Evolutionary conservation across 2,113 vertebrate genomes (phyloP), one percentile per base, ranked within the genome.

Genomic region (Rhinichthys klamathensis): DNA sequence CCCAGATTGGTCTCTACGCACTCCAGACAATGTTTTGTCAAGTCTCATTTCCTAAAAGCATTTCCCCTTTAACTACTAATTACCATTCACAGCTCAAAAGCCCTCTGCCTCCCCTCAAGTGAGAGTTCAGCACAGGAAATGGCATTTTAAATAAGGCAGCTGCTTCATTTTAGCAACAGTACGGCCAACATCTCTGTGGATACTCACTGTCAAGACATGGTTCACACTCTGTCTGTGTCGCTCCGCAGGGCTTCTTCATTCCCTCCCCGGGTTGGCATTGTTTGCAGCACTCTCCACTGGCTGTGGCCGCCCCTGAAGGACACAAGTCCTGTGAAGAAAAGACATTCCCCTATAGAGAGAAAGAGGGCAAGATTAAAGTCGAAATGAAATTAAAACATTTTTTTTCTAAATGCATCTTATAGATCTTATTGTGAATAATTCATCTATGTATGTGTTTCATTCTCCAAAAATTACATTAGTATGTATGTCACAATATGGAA

Each of bases 191-290:
- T 81, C n/a, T 79, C 56, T 61, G 79, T 44, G 32, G 84, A 79
- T 72, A 97, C 97, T 97, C 89, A 99, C 98, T 99, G 95, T 99
- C 98, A 79, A 97, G 93, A 90, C 98, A 99, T 25, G 96, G 95
- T 73, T 94, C 90, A 1, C 98, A 99, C 72, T 94, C 90, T 0
- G 98, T 97, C 94, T 99, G 97, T 75, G 94, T 94, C 84, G 18
- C 89, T 80, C 96, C 96, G 0, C 98, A 99, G 9, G 90, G 92
- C 87, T 92, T 92, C 83, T 89, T 23, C 78, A 99, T 94, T 0
- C 98, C 98, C 85, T 99, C 98, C 0, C 98, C 98, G 6, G 96
- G 93, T 84, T 91, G 95, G 90, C 97, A 99, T 89, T 95, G 90
- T 85, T 73, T 91, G 89, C 98, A 99, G 92, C 98, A 99, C 84